phyloP scores from a whole-genome alignment of 2,113 vertebrate species.

The Thunnus maccoyii region DNA sequence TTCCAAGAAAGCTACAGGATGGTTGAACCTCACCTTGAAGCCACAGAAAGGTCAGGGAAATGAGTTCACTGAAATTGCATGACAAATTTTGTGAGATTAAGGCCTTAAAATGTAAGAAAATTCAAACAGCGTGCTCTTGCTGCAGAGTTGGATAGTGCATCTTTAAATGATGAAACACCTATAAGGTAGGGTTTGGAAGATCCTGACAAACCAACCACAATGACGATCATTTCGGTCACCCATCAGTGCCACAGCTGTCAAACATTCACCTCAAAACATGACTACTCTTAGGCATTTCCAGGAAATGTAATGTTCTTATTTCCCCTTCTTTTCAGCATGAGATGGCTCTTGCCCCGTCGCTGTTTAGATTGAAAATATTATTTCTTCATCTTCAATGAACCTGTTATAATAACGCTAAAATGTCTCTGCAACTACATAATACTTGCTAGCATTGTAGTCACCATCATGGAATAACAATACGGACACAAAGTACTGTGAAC shows the following conservation, averaged over 20 bases:
- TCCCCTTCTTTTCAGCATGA: too few species aligned
- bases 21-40: too few species aligned
- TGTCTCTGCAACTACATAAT: background rate
- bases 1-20: too few species aligned
- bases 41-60: background rate
- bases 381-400: background rate
- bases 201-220: background rate
- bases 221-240: background rate
- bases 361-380: background rate
- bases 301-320: background rate
- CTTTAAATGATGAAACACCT: background rate
- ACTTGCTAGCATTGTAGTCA: conserved; percentile 14
- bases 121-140: background rate
- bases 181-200: background rate
- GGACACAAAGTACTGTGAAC: conserved; percentile 15
- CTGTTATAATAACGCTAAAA: conserved; percentile 9
- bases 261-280: background rate
- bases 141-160: background rate
- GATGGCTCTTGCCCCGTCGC: too few species aligned
- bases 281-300: background rate
- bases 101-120: background rate
- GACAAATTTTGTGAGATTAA: background rate
- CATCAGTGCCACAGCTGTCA: background rate
- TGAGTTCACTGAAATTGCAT: background rate
- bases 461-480: conserved; percentile 9